phyloP scores from a whole-genome alignment of 1,140 invertebrate species.

The Dreissena polymorpha region DNA sequence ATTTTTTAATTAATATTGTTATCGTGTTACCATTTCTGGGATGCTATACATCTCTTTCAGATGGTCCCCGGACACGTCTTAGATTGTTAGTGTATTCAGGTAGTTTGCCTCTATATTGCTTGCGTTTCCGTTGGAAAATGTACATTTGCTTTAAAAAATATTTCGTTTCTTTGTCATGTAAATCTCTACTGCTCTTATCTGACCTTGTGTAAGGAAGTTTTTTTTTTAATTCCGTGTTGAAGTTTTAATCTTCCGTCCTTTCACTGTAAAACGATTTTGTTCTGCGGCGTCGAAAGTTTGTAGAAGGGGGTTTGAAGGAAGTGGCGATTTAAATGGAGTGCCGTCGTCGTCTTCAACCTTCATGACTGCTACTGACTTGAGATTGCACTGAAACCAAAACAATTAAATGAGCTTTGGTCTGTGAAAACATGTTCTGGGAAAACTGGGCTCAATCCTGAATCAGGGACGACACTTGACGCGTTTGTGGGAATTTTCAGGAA shows the following conservation, averaged over 20 bases:
- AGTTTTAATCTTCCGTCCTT: constrained; percentile 46
- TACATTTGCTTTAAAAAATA: too few species aligned
- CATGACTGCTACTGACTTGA: too few species aligned
- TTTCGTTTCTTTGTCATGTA: constrained; percentile 50
- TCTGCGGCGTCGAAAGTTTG: constrained; percentile 18
- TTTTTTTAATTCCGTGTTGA: constrained; percentile 52
- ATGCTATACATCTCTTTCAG: constrained; percentile 43
- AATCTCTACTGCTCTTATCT: constrained; percentile 17
- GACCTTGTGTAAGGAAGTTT: neutral
- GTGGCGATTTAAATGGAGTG: too few species aligned
- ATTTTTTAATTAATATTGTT: too few species aligned
- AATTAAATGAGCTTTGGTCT: too few species aligned
- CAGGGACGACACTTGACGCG: too few species aligned
- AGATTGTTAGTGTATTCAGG: neutral
- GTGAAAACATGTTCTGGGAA: too few species aligned
- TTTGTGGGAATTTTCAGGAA: too few species aligned
- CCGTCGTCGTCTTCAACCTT: too few species aligned
- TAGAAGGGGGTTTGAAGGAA: too few species aligned
- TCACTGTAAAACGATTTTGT: constrained; percentile 38
- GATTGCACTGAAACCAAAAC: too few species aligned
- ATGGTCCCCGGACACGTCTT: neutral
- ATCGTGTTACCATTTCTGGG: constrained; percentile 49
- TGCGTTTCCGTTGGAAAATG: constrained; percentile 52
- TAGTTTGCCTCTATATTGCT: neutral
- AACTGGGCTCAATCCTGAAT: too few species aligned